Base-by-base conservation (phyloP, 2,888 invertebrate species). In the Apamea crenata region DNA sequence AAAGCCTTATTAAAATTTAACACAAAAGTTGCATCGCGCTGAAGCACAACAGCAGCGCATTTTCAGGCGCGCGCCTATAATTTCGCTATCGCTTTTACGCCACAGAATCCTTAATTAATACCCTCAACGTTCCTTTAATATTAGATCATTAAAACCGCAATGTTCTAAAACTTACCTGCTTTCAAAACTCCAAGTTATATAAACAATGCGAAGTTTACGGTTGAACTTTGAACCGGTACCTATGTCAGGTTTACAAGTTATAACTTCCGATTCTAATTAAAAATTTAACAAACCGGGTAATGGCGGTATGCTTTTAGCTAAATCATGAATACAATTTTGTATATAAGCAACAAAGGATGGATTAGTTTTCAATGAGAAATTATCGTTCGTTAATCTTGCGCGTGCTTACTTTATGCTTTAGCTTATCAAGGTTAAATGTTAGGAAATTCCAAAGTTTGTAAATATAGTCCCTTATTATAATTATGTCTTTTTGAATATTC, bases 81-180 rank as follows among this genome's bases (percentile, higher is more conserved):
- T 94, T 94, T 93, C 89, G 90, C 93, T 93, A 94, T 95, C 93
- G 94, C 93, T 94, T 94, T 95, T 94, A 94, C 93, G 93, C 94
- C 93, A 77, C 91, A 90, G 94, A 95, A 96, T 96, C 95, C 94
- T 94, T 96, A 96, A 96, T 96, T 96, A 96, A 96, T 96, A 96
- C 96, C 95, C 93, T 90, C 93, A 93, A 93, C 95, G 95, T 96
- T 95, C 96, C 94, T 96, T 95, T 96, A 96, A 97, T 97, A 96
- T 96, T 96, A 96, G 96, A 97, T 96, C 96, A 96, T 96, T 96
- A 96, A 96, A 96, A 95, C 97, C 96, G 93, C 96, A 95, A 96
- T 96, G 96, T 96, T 96, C 94, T 92, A 94, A 95, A 96, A 96
- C 96, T 96, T 96, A 95, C 95, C 95, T 96, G 96, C 95, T 95